These are phyloP conservation scores for Willisornis vidua DNA, from an alignment of 2,113 vertebrate species.

Conservation along the genomic window DNA sequence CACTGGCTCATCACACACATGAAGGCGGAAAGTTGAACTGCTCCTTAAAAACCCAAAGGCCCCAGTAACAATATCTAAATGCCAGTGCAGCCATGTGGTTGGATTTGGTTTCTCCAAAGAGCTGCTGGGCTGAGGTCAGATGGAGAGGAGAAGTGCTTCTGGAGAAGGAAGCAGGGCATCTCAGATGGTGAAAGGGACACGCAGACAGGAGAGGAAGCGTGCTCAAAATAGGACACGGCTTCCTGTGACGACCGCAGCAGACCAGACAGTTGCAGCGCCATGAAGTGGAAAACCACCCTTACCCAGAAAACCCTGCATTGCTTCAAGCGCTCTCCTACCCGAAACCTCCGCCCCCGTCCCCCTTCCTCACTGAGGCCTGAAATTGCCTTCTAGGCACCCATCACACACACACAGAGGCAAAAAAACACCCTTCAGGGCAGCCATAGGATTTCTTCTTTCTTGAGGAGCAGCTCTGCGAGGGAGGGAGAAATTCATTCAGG, in stretches of 20 bases:
- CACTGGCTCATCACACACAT: background rate
- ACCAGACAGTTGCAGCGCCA: conserved; percentile 27
- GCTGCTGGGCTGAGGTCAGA: background rate
- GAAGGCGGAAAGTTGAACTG: background rate
- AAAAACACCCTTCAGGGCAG: background rate
- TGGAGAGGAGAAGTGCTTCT: background rate
- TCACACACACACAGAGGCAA: background rate
- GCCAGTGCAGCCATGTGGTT: accelerated
- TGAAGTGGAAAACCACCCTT: conserved; percentile 14
- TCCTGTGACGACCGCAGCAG: background rate
- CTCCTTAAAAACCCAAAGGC: background rate
- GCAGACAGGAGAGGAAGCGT: background rate
- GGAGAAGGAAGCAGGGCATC: conserved; percentile 6
- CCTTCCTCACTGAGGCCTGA: background rate
- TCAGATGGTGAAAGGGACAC: background rate
- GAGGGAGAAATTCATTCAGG: background rate
- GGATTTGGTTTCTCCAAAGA: background rate
- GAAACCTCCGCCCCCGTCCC: background rate
- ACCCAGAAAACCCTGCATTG: conserved; percentile 29
- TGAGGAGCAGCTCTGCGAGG: background rate
- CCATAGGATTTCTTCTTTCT: background rate
- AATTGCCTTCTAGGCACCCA: background rate
- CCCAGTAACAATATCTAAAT: accelerated
- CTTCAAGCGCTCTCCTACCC: background rate
- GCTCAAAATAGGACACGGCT: conserved; percentile 40